phyloP scores from a whole-genome alignment of 2,888 invertebrate genomes.

The Limnephilus auricula region DNA sequence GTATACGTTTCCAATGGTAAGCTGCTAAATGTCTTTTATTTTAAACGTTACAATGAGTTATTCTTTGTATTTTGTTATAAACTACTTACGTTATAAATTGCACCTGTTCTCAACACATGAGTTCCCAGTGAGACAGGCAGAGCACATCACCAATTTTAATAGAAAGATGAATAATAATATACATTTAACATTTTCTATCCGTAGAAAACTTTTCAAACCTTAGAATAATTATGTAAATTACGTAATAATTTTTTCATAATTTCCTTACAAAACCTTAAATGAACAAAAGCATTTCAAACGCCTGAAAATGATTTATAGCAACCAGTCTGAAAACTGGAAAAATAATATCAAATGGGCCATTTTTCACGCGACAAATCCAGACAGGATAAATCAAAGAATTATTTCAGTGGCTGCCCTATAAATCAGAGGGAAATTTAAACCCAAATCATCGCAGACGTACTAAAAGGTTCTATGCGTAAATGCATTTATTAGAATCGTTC shows the following conservation, averaged over 20 bases:
- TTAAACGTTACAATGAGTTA: too few relatives aligned
- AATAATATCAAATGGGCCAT: not conserved
- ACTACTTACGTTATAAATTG: too few relatives aligned
- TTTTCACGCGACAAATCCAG: conserved; percentile 35
- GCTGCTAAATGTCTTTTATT: too few relatives aligned
- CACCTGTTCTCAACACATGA: too few relatives aligned
- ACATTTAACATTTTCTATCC: not conserved
- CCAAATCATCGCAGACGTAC: not conserved
- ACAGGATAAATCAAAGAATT: conserved; percentile 43
- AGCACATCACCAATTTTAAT: too few relatives aligned
- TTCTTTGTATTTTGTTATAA: too few relatives aligned
- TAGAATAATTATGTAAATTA: not conserved
- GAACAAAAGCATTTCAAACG: not conserved
- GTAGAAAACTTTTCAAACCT: not conserved
- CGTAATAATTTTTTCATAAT: not conserved
- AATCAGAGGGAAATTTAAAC: conserved; percentile 46
- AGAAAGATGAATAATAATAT: too few relatives aligned
- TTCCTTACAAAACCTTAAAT: not conserved
- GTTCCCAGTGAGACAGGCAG: too few relatives aligned
- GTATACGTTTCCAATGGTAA: too few relatives aligned
- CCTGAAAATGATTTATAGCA: not conserved
- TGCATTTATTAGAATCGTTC: not conserved
- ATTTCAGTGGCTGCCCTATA: conserved; percentile 50
- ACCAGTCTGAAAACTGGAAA: not conserved
- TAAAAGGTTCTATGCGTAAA: conserved; percentile 16